phyloP scores from a whole-genome alignment of 2,797 vertebrate species.

The Monodelphis domestica region DNA sequence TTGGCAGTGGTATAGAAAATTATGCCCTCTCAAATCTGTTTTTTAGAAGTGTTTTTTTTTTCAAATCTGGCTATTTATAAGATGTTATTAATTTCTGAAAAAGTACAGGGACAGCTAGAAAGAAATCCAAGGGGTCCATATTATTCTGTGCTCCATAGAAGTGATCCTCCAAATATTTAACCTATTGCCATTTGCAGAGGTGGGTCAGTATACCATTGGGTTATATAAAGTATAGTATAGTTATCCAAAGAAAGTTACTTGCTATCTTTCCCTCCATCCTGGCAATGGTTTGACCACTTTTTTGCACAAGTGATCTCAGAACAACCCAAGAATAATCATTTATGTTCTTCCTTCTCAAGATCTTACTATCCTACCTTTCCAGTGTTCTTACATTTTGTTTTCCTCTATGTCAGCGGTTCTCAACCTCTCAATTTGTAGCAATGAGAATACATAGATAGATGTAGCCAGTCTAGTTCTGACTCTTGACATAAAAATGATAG shows the following conservation, averaged over 20 bases:
- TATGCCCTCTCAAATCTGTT: background rate
- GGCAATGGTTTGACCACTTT: background rate
- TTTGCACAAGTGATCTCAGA: background rate
- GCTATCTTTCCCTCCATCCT: background rate
- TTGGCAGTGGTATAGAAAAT: background rate
- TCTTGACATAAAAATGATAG: background rate
- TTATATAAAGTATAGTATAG: constrained; percentile 1
- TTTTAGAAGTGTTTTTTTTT: background rate
- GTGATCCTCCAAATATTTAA: background rate
- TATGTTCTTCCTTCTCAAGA: background rate
- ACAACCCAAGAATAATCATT: background rate
- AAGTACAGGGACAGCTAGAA: constrained; percentile 22
- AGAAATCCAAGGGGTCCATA: constrained; percentile 15
- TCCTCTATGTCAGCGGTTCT: too few species aligned
- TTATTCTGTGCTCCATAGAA: background rate
- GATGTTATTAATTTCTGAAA: constrained; percentile 22
- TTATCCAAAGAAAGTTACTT: background rate
- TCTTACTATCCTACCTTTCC: background rate
- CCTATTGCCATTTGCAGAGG: background rate
- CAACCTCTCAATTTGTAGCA: too few species aligned
- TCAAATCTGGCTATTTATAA: background rate
- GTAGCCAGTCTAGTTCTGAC: background rate
- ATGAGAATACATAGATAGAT: too few species aligned
- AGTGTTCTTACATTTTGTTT: background rate
- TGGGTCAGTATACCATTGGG: background rate